Evolutionary conservation across 2,113 vertebrate species (phyloP).

Genomic region (Lanius ludovicianus): DNA sequence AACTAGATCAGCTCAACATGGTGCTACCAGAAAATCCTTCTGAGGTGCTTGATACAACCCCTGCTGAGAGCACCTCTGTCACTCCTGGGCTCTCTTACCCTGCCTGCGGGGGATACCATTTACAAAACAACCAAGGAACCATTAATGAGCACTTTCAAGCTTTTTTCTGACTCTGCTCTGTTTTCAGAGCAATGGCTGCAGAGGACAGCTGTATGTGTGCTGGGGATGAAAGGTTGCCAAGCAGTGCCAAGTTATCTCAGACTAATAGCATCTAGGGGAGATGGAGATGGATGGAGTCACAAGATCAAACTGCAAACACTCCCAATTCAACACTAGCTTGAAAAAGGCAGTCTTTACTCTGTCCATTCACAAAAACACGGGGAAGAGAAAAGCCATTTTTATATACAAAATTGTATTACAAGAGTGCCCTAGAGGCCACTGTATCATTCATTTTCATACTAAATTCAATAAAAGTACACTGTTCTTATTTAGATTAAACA

Average conservation of each 20-base stretch:
- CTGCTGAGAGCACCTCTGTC: background rate
- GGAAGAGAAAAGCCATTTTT: background rate
- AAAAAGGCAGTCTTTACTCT: background rate
- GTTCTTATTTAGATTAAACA: background rate
- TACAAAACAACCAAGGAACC: background rate
- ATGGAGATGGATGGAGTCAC: background rate
- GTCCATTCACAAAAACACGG: background rate
- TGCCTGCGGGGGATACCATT: background rate
- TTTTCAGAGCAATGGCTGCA: background rate
- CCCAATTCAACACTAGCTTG: background rate
- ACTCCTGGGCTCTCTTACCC: background rate
- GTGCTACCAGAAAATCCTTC: background rate
- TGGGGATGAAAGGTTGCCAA: background rate
- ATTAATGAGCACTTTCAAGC: background rate
- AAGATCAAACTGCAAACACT: background rate
- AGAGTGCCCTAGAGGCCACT: background rate
- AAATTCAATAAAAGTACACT: background rate
- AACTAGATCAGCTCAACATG: background rate
- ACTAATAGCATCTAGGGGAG: background rate
- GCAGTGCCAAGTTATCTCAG: background rate
- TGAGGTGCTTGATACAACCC: background rate
- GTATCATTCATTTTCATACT: background rate
- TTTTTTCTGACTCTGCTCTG: background rate
- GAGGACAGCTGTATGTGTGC: accelerated
- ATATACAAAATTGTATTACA: background rate